Conservation (phyloP, 2,888 invertebrate species). For the Quadroppia sp. region DNA sequence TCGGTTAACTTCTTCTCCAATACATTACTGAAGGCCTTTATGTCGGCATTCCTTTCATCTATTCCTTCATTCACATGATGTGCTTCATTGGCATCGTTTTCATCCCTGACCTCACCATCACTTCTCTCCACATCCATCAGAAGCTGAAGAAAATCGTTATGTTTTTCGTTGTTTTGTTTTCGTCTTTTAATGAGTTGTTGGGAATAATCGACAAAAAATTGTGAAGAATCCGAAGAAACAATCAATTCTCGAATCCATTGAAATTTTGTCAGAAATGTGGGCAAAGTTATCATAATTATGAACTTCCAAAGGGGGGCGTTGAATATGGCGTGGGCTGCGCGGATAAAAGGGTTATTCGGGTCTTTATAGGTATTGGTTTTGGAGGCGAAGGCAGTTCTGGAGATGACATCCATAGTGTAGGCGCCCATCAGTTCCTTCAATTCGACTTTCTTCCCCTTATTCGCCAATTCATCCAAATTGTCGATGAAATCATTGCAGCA, state of each 20-base stretch:
- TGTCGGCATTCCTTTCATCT: not conserved
- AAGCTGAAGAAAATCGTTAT: conserved; percentile 38
- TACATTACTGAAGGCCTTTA: not conserved
- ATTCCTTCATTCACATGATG: conserved; percentile 20
- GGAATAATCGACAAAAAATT: not conserved
- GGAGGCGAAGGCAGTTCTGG: conserved; percentile 61
- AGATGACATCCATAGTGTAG: conserved; percentile 62
- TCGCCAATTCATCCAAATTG: not conserved
- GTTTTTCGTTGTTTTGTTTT: conserved; percentile 18
- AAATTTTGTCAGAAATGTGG: not conserved
- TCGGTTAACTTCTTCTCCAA: conserved; percentile 20
- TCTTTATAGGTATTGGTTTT: conserved; percentile 55
- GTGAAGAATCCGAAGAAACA: no score
- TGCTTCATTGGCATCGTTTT: conserved; percentile 17
- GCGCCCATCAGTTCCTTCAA: conserved; percentile 54
- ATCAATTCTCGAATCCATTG: not conserved
- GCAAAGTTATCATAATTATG: not conserved
- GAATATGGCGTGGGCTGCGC: not conserved
- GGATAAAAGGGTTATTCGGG: conserved; percentile 12
- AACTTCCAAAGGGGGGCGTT: not conserved
- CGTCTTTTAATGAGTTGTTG: not conserved
- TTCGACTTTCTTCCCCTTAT: not conserved
- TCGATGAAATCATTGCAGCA: conserved; percentile 13
- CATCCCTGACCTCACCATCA: not conserved
- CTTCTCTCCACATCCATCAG: conserved; percentile 34